A percentile compares a stretch with the other conserved stretches of the same genome.
Conservation (phyloP, 1,140 invertebrate species). For the Agrypnia vestita region DNA sequence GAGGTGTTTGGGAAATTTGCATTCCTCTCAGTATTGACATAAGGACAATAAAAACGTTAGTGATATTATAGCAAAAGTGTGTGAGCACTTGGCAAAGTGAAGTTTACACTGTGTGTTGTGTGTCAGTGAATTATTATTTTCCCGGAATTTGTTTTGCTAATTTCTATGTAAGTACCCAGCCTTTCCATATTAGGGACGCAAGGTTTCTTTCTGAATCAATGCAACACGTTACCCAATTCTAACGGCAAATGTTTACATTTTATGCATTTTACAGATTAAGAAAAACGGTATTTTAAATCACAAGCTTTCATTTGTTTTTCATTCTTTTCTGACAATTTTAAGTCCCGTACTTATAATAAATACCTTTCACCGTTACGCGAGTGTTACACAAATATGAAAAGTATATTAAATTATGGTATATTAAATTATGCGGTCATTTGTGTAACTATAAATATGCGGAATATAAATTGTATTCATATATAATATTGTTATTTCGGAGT, state of each 20-base stretch:
- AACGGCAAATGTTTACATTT: conserved; percentile 26
- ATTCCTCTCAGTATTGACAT: conserved; percentile 37
- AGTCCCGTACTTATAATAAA: conserved; percentile 14
- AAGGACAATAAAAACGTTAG: conserved; percentile 26
- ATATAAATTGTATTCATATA: background rate
- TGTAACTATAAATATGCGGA: background rate
- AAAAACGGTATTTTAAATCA: background rate
- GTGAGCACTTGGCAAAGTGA: background rate
- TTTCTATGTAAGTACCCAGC: conserved; percentile 35
- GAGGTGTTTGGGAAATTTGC: conserved; percentile 37
- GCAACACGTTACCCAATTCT: conserved; percentile 46
- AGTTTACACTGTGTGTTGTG: conserved; percentile 7
- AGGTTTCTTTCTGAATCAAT: conserved; percentile 29
- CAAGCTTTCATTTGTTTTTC: conserved; percentile 10
- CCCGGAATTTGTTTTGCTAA: background rate
- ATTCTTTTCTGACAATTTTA: background rate
- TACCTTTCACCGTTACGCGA: conserved; percentile 30
- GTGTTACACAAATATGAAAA: conserved; percentile 30
- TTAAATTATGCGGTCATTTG: conserved; percentile 23
- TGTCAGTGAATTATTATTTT: conserved; percentile 22
- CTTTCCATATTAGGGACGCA: conserved; percentile 41
- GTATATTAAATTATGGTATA: conserved; percentile 15
- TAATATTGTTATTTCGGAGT: too few relatives aligned
- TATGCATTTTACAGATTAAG: conserved; percentile 29
- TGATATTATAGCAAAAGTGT: conserved; percentile 24